Base-by-base conservation (phyloP, 2,113 vertebrate species). In the Dicentrarchus labrax region DNA sequence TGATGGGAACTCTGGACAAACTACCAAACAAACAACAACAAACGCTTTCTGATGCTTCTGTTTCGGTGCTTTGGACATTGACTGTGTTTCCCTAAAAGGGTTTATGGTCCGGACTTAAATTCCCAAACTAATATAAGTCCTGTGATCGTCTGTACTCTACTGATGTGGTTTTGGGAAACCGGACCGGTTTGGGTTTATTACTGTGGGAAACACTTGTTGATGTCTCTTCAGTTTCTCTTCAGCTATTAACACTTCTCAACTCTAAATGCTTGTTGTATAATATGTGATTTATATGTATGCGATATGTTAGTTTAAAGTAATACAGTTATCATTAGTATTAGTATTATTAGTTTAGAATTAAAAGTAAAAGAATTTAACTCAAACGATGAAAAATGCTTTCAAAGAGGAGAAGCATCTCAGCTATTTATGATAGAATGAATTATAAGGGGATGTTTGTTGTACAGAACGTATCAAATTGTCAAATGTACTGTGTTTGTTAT, bases 401-500 rank as follows among this genome's bases (percentile, higher is more conserved):
- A 48, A 16, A 48, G 3, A 48, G 47, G 1, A 48, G 13, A 48
- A 16, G 4, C 4, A 19, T 22, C 2, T 30, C 30, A 30, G 30
- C 30, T 30, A 22, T 43, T 38, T 59, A 21, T 64, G 41, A 4
- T 17, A 21, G 6, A 60, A 17, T 10, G 6, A 15, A 30, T 30
- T 24, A 6, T 43, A 54, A 48, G 30, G 22, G 19, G 6, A 30
- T 43, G 13, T 39, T 54, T 70, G 13, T 38, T 54, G 15, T 6
- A 0, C n/a, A 83, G 39, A 41, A 17, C 4, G 16, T 80, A 4
- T 59, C 10, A 22, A 3, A 12, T 70, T 24, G 45, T 80, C 45
- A 8, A 15, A 22, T 92, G 62, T 82, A n/a, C 73, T 92, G 66
- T 82, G 74, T 67, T 82, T 92, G 78, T 93, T 80, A 88, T 94